Base-by-base conservation (phyloP, 2,888 invertebrate species). In the Elmis aenea region DNA sequence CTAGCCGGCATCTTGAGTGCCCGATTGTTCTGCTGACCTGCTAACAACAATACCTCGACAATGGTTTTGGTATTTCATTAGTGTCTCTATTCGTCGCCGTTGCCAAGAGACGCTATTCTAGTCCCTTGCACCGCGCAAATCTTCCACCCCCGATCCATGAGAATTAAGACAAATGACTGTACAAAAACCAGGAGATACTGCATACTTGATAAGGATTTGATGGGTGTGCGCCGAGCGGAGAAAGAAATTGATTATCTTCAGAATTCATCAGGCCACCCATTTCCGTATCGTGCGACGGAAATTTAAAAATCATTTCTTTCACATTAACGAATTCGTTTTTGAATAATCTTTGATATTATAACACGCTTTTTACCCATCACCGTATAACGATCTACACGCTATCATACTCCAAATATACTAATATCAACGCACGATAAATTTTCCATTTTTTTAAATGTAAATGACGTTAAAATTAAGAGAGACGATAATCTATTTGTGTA, bases 201-300 rank as follows among this genome's bases (percentile, higher is more conserved):
- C 54, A 55, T 53, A 51, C 51, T 53, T 53, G 51, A 55, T 52
- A 54, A 52, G 49, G 51, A 51, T 52, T 54, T 55, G 55, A 54
- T 50, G 50, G 49, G 41, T 48, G 45, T 45, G 46, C 46, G 34
- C 32, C 26, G 40, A 39, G 35, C 45, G 35, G 38, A 46, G 34
- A 39, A 46, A 45, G 48, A 51, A 52, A 52, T 50, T 48, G 51
- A 52, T 50, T 50, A 47, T 45, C 45, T 48, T 43, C 46, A 37
- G 33, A 31, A 32, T 38, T 38, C 38, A 27, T 32, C 27, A 38
- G 22, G 6, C 27, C 38, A 12, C 35, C 23, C 29, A 32, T 26
- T 38, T 38, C 27, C 23, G 21, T 27, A 29, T 16, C 13, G 23
- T 29, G 25, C 24, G 23, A 5, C 16, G 18, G 27, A 35, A 35